Percentiles rank a stretch among this genome's conserved stretches.
Conservation (phyloP, 1,140 invertebrate genomes). For the Drosophila sucinea region DNA sequence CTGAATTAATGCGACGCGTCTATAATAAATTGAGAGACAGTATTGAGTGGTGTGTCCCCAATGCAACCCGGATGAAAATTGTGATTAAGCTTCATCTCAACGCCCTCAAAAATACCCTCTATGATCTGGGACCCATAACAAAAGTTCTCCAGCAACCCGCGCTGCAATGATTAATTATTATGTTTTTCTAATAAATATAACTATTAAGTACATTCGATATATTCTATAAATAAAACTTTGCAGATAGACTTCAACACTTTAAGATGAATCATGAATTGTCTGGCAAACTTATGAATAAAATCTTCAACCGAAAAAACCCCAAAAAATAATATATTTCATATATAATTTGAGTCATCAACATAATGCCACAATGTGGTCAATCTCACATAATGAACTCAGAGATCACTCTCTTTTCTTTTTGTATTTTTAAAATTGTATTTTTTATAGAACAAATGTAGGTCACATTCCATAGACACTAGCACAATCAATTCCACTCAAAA, state of each 20-base stretch:
- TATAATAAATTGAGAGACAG: conserved; percentile 55
- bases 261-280: conserved; percentile 24
- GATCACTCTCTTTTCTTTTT: not conserved
- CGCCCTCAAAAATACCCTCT: too few relatives aligned
- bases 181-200: too few relatives aligned
- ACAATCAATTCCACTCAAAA: conserved; percentile 71
- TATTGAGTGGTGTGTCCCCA: not conserved
- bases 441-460: conserved; percentile 60
- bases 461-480: conserved; percentile 49
- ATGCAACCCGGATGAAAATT: too few relatives aligned
- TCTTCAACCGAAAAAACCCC: not conserved
- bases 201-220: too few relatives aligned
- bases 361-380: not conserved
- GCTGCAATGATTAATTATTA: too few relatives aligned
- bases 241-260: conserved; percentile 2
- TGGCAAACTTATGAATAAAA: conserved; percentile 3
- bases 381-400: not conserved
- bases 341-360: conserved; percentile 11
- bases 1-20: conserved; percentile 76
- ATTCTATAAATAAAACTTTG: conserved; percentile 40
- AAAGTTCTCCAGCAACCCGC: too few relatives aligned
- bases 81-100: too few relatives aligned
- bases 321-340: not conserved
- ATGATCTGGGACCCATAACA: too few relatives aligned
- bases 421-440: not conserved